Base-by-base conservation (phyloP, 2,888 invertebrate genomes). In the Gari tellinella region DNA sequence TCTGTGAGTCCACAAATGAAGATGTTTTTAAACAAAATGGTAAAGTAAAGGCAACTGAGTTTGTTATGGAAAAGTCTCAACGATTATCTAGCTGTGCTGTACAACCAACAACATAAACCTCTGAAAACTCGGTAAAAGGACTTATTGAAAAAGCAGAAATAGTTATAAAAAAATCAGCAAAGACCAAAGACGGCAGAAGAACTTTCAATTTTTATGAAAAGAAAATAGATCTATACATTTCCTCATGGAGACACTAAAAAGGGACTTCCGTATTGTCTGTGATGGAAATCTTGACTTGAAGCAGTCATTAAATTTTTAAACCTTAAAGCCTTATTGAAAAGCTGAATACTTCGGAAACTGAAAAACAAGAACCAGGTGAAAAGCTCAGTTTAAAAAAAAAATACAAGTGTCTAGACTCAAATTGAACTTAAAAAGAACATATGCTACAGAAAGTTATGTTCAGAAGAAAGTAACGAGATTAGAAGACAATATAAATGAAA, bases 161-260 rank as follows among this genome's bases (percentile, higher is more conserved):
- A 62, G 26, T 17, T 48, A 23, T 49, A 10, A 46, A 65, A 65
- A 65, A 56, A 17, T 45, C 53, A 63, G 23, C 56, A 65, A 40
- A 46, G 65, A 40, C 46, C 46, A 65, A 65, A 46, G 7, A 17
- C 14, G 56, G 56, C n/a, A 40, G 19, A 7, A 40, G 51, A 40
- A 19, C 51, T 12, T 10, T 1, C 3, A 10, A 23, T 5, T 14
- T 25, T 53, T 38, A 14, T 25, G 26, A 49, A 14, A 38, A 31
- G 10, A 43, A 2, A 26, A 10, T 25, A n/a, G n/a, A n/a, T n/a
- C n/a, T n/a, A 4, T 65, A 19, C 25, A 56, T 17, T 10, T 66
- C 58, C 43, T 58, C 57, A 41, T 40, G 21, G 12, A 43, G 51
- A n/a, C 41, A 66, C 7, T 25, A 17, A 17, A 19, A 31, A 38